Base-by-base conservation (phyloP, 2,888 invertebrate species). In the Poecilus cupreus region DNA sequence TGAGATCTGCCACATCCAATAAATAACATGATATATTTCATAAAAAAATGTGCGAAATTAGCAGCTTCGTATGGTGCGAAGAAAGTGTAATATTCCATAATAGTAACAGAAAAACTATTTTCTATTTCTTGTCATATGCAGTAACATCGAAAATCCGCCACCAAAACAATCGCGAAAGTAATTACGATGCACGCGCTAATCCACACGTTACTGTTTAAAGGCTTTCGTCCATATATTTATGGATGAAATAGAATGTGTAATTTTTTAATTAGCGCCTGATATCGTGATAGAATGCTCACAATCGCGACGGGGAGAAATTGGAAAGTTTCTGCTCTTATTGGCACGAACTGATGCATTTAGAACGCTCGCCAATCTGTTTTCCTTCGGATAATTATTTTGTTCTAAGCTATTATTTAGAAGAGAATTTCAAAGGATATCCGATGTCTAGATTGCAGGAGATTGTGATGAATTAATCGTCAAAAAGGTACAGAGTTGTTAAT, bases 281-380 rank as follows among this genome's bases (percentile, higher is more conserved):
- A 46, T 24, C 46, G 46, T 20, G 24, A 11, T 10, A 51, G 37
- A 76, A 54, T 51, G 51, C 13, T 39, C 3, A 26, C n/a, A 32
- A 68, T 39, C 20, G 43, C n/a, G 43, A 43, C 43, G 43, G 3
- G 24, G 74, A 80, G 80, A 80, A 80, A 80, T 80, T 80, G 80
- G 80, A 80, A 80, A 80, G 80, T 80, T 80, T 80, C 80, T 57
- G 80, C 80, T 80, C 80, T 74, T 80, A 80, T 80, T 74, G 74
- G 68, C 68, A 78, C 57, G 11, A 43, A 54, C 57, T 70, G 37
- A 79, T 79, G 60, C 26, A 60, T 60, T 68, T 26, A 79, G 32
- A 46, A 26, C 79, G 18, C 37, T 78, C 68, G 10, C 49, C 39
- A 22, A 22, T 26, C 13, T 60, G 24, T 60, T n/a, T 24, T 26